Evolutionary conservation across 2,113 vertebrate genomes (phyloP), one percentile per base, ranked within the genome.

Genomic region (Thunnus thynnus): DNA sequence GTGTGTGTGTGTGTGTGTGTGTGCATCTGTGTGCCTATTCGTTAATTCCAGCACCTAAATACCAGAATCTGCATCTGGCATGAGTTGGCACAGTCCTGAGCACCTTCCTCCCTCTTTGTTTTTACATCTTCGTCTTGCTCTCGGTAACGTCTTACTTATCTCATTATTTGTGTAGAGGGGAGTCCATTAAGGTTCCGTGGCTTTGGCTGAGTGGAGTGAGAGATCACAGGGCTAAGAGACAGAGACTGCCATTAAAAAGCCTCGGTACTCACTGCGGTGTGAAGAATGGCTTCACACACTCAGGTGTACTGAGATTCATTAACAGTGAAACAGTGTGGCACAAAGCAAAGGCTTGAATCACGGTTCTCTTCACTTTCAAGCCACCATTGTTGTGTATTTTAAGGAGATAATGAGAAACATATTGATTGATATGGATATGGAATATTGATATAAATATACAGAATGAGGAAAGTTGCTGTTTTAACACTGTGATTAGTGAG

Each of bases 161-260:
- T 86, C 82, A 83, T 87, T 92, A 85, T 85, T 87, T 88, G 88
- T 60, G 72, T 30, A 72, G 78, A 67, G 73, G 80, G 74, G 89
- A 86, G 88, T 91, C 88, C 82, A 91, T 93, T 91, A 89, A 78
- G 79, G 72, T 88, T 83, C 72, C 81, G 80, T 64, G 86, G 79
- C 61, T 84, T 78, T 81, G 79, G 70, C 70, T 83, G 82, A 89
- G 78, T 73, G 83, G 73, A 87, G 77, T 78, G 82, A 89, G 82
- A 78, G 77, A 91, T 87, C 80, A 79, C 72, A 73, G 71, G 64
- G 71, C 80, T 80, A 50, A 83, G 76, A 88, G 80, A 87, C 80
- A 82, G 41, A 74, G 63, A 67, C 69, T 85, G 76, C 72, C 84
- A 83, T 85, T 83, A 90, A 85, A 88, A 88, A 77, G 50, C 70